Conservation (phyloP, 2,797 vertebrate genomes). For the Mastacembelus armatus region DNA sequence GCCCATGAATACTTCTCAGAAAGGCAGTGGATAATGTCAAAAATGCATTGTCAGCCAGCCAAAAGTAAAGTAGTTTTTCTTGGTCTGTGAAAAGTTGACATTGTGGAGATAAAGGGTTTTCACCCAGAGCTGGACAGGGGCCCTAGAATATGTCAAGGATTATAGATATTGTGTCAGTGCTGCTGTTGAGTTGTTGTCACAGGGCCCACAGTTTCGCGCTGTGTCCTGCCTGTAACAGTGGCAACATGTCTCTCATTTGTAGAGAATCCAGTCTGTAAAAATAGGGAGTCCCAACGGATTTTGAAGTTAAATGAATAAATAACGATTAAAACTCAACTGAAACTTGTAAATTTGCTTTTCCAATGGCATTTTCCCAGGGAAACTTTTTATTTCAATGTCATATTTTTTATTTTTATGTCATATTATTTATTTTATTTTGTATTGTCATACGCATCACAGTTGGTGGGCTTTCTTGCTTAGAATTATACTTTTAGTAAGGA, state of each 20-base stretch:
- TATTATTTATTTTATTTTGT: conserved; percentile 21
- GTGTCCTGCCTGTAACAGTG: conserved; percentile 6
- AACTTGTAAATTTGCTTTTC: not conserved
- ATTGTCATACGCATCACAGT: too few species aligned
- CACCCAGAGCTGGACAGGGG: conserved; percentile 39
- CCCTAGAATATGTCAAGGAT: conserved; percentile 55
- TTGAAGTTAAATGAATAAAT: conserved; percentile 5
- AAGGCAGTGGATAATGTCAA: conserved; percentile 44
- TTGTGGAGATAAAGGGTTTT: conserved; percentile 55
- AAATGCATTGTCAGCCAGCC: conserved; percentile 35
- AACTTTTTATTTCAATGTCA: conserved; percentile 15
- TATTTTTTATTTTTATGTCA: conserved; percentile 14
- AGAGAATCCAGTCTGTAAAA: conserved; percentile 7
- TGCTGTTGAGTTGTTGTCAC: conserved; percentile 48
- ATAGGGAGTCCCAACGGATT: not conserved
- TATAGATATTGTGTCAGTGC: conserved; percentile 59
- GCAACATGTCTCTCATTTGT: conserved; percentile 27
- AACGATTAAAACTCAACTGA: not conserved
- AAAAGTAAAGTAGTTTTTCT: conserved; percentile 51
- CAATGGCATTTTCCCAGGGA: not conserved
- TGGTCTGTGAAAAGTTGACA: conserved; percentile 50
- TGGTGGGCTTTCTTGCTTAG: too few species aligned
- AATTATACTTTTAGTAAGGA: too few species aligned
- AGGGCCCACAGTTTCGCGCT: conserved; percentile 25
- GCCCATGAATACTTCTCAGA: conserved; percentile 17